phyloP scores from a whole-genome alignment of 2,888 invertebrate genomes.

The Parascotia fuliginaria region DNA sequence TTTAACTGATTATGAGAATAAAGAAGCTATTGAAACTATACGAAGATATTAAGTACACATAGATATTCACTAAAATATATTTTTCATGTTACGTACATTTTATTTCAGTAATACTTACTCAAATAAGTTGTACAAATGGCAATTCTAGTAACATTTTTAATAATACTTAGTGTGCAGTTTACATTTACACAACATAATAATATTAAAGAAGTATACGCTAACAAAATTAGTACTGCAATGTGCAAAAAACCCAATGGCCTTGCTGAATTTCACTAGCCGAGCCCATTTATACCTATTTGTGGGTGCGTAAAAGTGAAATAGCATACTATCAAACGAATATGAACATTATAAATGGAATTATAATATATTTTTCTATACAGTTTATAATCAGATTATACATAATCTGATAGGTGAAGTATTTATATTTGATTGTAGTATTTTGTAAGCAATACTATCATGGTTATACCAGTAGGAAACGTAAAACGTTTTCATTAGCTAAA shows the following conservation, averaged over 20 bases:
- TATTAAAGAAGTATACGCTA: not conserved
- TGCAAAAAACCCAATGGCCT: slow-evolving; percentile 46
- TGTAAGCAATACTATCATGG: not conserved
- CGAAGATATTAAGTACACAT: no score
- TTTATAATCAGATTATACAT: not conserved
- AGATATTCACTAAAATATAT: no score
- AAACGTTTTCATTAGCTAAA: no score
- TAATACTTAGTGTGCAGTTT: no score
- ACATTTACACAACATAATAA: no score
- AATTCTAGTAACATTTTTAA: no score
- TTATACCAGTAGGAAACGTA: no score
- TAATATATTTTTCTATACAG: not conserved
- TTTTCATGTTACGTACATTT: no score
- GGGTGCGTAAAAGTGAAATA: not conserved
- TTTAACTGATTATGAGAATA: no score
- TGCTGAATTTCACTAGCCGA: slow-evolving; percentile 40
- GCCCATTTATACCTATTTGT: slow-evolving; percentile 16
- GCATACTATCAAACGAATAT: not conserved
- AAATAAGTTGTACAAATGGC: no score
- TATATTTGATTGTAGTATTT: slow-evolving; percentile 3
- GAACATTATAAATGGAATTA: not conserved
- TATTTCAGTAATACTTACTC: no score
- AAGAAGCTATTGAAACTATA: no score
- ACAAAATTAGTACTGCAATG: slow-evolving; percentile 11
- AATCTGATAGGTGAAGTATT: slow-evolving; percentile 1